A percentile compares a stretch with the other conserved stretches of the same genome.
Conservation (phyloP, 2,113 vertebrate genomes). For the Sebastes schlegelii region DNA sequence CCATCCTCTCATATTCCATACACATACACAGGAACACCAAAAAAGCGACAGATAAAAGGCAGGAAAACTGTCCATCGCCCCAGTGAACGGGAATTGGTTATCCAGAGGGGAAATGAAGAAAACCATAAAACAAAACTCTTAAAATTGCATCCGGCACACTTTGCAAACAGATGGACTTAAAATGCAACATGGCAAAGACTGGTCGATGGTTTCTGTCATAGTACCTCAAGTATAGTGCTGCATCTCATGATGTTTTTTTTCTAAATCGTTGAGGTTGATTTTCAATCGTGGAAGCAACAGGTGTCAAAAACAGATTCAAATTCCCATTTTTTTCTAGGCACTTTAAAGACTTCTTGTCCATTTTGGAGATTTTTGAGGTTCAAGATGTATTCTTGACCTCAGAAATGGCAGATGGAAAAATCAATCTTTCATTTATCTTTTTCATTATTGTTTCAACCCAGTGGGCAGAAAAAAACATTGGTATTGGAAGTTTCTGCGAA, state of each 20-base stretch:
- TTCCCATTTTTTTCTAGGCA: neutral
- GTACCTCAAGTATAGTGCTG: neutral
- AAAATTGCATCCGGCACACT: conserved; percentile 19
- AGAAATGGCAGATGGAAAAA: neutral
- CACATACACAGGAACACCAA: conserved; percentile 52
- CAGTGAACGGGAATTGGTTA: conserved; percentile 42
- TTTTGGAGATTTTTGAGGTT: neutral
- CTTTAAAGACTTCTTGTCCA: neutral
- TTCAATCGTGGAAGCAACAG: neutral
- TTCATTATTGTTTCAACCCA: neutral
- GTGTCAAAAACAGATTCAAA: neutral
- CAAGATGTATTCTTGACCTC: neutral
- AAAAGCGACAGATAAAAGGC: conserved; percentile 61
- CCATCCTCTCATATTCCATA: conserved; percentile 63
- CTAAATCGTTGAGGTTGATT: neutral
- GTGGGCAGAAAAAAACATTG: too few relatives aligned
- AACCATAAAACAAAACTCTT: conserved; percentile 45
- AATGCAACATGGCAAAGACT: neutral
- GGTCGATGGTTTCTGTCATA: neutral
- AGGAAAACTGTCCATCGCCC: conserved; percentile 48
- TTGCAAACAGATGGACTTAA: conserved; percentile 32
- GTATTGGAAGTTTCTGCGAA: too few relatives aligned
- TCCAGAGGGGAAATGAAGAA: conserved; percentile 49
- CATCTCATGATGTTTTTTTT: neutral
- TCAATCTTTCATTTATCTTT: neutral